Evolutionary conservation across 2,888 invertebrate species (phyloP).

Genomic region (Lochmaea crataegi): DNA sequence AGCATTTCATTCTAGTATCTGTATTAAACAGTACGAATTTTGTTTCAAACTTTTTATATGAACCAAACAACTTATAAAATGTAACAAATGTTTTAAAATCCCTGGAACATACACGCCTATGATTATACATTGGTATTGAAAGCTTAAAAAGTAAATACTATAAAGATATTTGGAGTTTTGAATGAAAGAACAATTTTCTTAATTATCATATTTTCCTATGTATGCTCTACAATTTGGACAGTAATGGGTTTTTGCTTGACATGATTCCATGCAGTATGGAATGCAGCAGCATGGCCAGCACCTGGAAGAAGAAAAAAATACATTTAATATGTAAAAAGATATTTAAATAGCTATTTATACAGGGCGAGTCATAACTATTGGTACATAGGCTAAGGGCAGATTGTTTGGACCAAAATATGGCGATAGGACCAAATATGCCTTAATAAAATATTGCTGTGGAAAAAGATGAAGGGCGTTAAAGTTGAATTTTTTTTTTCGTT

Average conservation of each 20-base stretch:
- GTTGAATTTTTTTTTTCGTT: too few species aligned
- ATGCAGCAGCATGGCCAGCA: conserved; percentile 65
- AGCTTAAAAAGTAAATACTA: neutral
- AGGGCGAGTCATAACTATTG: too few species aligned
- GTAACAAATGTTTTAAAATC: neutral
- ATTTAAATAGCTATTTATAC: too few species aligned
- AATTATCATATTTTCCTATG: conserved; percentile 61
- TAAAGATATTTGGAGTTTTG: neutral
- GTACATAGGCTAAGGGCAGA: too few species aligned
- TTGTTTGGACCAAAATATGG: too few species aligned
- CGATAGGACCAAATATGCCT: too few species aligned
- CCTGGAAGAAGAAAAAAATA: conserved; percentile 55
- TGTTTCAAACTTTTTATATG: too few species aligned
- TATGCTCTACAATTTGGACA: conserved; percentile 66
- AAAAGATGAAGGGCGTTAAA: too few species aligned
- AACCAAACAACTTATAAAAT: neutral
- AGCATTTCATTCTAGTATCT: too few species aligned
- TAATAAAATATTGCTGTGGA: too few species aligned
- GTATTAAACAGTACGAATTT: too few species aligned
- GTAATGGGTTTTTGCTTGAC: conserved; percentile 64
- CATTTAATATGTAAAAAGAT: conserved; percentile 8
- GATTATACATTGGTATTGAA: neutral
- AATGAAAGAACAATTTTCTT: conserved; percentile 21
- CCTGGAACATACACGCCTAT: neutral
- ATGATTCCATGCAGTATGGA: conserved; percentile 66